phyloP scores from a whole-genome alignment of 1,140 invertebrate genomes.

The Drosophila tropicalis region DNA sequence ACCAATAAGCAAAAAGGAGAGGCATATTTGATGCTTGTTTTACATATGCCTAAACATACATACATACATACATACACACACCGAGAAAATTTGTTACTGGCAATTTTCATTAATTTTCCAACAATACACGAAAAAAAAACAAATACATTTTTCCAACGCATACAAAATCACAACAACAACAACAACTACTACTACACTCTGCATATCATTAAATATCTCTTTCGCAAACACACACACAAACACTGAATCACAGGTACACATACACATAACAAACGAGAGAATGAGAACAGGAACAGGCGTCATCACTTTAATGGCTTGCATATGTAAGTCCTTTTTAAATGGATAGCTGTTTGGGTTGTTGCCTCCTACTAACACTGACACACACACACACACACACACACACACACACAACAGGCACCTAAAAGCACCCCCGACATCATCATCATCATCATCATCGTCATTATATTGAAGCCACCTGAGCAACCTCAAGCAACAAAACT shows the following conservation, averaged over 20 bases:
- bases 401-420: background rate
- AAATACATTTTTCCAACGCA: constrained; percentile 58
- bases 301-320: constrained; percentile 21
- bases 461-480: constrained; percentile 9
- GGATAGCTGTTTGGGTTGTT: constrained; percentile 41
- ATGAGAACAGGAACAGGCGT: constrained; percentile 39
- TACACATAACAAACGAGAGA: constrained; percentile 12
- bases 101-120: constrained; percentile 77
- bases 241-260: constrained; percentile 9
- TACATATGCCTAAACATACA: constrained; percentile 64
- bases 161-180: constrained; percentile 1
- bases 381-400: constrained; percentile 6
- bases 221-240: background rate
- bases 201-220: constrained; percentile 8
- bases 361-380: constrained; percentile 11
- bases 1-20: constrained; percentile 26
- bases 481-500: constrained; percentile 10
- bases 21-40: constrained; percentile 76
- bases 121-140: constrained; percentile 29
- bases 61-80: constrained; percentile 20
- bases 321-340: constrained; percentile 43
- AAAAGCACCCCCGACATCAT: background rate
- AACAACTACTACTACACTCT: constrained; percentile 3
- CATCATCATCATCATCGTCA: constrained; percentile 7
- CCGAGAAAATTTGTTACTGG: constrained; percentile 67